Base-by-base conservation (phyloP, 2,797 vertebrate genomes). In the Tragelaphus eurycerus region DNA sequence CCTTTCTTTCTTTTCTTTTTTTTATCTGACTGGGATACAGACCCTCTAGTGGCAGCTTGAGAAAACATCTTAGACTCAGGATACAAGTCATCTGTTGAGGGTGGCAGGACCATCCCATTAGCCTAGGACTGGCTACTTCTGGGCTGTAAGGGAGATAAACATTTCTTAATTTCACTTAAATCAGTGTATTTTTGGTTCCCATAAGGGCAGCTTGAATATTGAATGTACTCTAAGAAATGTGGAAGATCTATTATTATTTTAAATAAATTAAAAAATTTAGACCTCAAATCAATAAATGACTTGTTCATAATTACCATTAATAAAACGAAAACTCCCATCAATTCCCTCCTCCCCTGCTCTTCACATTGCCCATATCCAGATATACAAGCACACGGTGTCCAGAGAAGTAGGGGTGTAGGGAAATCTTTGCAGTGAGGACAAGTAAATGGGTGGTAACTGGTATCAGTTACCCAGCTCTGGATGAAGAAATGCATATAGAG, bases 401-500 rank as follows among this genome's bases (percentile, higher is more conserved):
- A 95, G 71, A 74, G 67, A 57, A 83, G 25, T 21, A 81, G 54
- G 55, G 76, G 23, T 31, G 31, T 3, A 6, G 46, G 71, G 81
- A 95, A 67, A 48, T 60, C 29, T 93, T 90, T 83, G 74, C 2
- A 43, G 8, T 57, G 43, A 95, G 38, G n/a, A 54, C 62, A 93
- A 86, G 3, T 96, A 92, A 89, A 76, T 59, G 12, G 48, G 15
- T 64, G 86, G 92, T 81, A 84, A 64, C 57, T 89, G 60, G 21
- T 94, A 84, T 54, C 79, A 94, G 3, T 94, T 96, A 92, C 86
- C 46, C 21, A 43, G 23, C 17, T 83, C 14, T 82, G 62, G 67
- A 79, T 50, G 82, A 91, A 91, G 59, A 96, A 85, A 87, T 85
- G 60, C 74, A 88, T 52, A 85, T 87, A 81, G 34, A 95, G 74